Percentiles rank a stretch among this genome's conserved stretches.
These are phyloP conservation scores for Nomada hirtipes DNA, from an alignment of 2,888 invertebrate species.

Conservation along the genomic window DNA sequence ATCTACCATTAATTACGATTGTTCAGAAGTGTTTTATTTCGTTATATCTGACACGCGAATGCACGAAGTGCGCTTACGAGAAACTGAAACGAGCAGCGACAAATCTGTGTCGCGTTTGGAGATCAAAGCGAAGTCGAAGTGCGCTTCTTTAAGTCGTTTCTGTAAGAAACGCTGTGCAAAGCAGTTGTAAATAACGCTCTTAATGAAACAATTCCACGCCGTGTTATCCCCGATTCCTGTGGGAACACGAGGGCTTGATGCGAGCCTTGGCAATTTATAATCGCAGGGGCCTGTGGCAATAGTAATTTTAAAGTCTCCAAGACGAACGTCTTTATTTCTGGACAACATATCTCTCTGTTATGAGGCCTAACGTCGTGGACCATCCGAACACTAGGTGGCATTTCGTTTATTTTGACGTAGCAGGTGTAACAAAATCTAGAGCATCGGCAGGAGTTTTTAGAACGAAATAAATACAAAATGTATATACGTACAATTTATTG, in stretches of 20 bases:
- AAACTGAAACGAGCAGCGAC: constrained; percentile 45
- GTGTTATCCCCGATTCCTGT: neutral
- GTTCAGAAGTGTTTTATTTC: no score
- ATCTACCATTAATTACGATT: no score
- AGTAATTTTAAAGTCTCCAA: neutral
- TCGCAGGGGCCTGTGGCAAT: constrained; percentile 9
- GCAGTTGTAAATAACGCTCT: constrained; percentile 41
- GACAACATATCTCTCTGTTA: neutral
- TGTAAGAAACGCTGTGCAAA: constrained; percentile 13
- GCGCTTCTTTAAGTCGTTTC: constrained; percentile 41
- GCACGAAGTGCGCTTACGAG: constrained; percentile 17
- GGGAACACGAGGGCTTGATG: neutral
- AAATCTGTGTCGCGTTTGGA: constrained; percentile 58
- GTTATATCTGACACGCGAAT: neutral
- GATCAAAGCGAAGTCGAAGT: constrained; percentile 59
- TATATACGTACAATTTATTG: no score
- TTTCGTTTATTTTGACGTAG: no score
- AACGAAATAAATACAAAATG: no score
- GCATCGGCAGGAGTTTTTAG: no score
- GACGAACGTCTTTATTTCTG: constrained; percentile 26
- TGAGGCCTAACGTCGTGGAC: neutral
- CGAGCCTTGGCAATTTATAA: neutral
- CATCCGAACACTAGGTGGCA: no score
- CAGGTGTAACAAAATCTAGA: no score
- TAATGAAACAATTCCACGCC: constrained; percentile 26